Conservation (phyloP, 2,113 vertebrate genomes). For the Campylomormyrus numenius region DNA sequence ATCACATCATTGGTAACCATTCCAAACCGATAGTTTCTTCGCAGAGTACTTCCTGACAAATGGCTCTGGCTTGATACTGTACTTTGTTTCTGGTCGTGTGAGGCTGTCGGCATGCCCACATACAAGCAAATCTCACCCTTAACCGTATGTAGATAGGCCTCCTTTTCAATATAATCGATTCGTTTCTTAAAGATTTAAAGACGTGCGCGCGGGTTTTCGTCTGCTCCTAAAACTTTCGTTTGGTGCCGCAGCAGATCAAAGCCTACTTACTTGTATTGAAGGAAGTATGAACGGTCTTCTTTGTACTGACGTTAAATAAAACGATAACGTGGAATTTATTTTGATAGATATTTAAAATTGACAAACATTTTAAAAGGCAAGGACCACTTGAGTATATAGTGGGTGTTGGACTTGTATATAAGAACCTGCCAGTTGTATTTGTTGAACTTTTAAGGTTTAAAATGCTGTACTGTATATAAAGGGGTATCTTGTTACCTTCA, state of each 20-base stretch:
- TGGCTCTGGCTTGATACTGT: not conserved
- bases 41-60: not conserved
- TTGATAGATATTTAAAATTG: conserved; percentile 12
- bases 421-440: conserved; percentile 66
- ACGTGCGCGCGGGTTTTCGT: not conserved
- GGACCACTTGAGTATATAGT: conserved; percentile 16
- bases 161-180: not conserved
- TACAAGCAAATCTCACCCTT: not conserved
- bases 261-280: conserved; percentile 7
- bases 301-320: not conserved
- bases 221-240: conserved; percentile 6
- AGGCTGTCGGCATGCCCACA: not conserved
- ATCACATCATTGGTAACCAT: not conserved
- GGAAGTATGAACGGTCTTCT: not conserved
- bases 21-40: not conserved
- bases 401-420: conserved; percentile 42
- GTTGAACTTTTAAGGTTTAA: conserved; percentile 71
- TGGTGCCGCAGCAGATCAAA: not conserved
- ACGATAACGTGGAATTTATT: conserved; percentile 16
- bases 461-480: conserved; percentile 80
- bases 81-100: not conserved
- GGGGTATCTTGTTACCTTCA: conserved; percentile 69
- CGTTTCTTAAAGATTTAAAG: conserved; percentile 5
- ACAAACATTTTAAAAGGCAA: not conserved
- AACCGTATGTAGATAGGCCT: not conserved